Evolutionary conservation across 2,888 invertebrate species (phyloP), one percentile per base, ranked within the genome.

Genomic region (Meloe dianella): DNA sequence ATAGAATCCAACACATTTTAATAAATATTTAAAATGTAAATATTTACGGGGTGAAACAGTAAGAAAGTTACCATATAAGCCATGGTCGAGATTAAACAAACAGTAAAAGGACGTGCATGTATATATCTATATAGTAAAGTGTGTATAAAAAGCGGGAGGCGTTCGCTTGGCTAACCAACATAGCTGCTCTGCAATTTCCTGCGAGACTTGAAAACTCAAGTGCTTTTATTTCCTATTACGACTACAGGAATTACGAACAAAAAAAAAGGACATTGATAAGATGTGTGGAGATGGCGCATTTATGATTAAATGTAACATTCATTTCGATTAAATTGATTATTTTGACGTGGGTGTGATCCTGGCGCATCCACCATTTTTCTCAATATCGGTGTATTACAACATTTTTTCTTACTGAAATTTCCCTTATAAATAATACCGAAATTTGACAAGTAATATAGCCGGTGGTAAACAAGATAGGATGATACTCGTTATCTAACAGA

Each of bases 151-250:
- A 70, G 61, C 64, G 62, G 69, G 70, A n/a, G 4, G 17, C 68
- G 65, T 61, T 67, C 65, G 68, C 71, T 71, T 65, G 71, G 71
- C 61, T 68, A 71, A 68, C 69, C 68, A 69, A 66, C 63, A 67
- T 68, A 66, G 67, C 62, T 67, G 71, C 65, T 66, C 70, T 73
- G 79, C 77, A 79, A 79, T 79, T 79, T 79, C 78, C 78, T 79
- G 77, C 70, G 73, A 75, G 73, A 75, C 75, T 74, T 75, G 76
- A 78, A 75, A 77, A 77, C 77, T 75, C 74, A 75, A 79, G 78
- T 77, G 78, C 77, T 75, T 76, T 75, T 75, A 75, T 77, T 77
- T 79, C 79, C 79, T 73, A 76, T 75, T 74, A 75, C 74, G 75
- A 74, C 73, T 74, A 74, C 72, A 78, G 76, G 73, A 74, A 73